Evolutionary conservation across 1,140 invertebrate genomes (phyloP).

Genomic region (fruit fly (Drosophila melanogaster)): DNA sequence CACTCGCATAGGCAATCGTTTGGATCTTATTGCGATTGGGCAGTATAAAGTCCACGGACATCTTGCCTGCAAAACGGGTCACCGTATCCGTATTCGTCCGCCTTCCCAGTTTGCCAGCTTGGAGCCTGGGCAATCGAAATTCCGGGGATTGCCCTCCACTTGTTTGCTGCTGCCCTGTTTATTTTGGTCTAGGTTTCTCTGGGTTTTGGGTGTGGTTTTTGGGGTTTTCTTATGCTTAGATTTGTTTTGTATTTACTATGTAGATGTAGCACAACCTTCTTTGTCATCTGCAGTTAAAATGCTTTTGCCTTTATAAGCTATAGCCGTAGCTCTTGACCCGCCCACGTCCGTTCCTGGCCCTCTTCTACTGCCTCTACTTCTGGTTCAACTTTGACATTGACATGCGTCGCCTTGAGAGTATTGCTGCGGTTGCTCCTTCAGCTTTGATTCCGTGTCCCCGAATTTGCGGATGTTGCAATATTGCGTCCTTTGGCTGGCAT

Average conservation of each 20-base stretch:
- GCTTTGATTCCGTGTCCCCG: conserved; percentile 28
- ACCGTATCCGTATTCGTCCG: conserved; percentile 33
- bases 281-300: conserved; percentile 73
- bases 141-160: conserved; percentile 47
- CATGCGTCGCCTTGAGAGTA: conserved; percentile 76
- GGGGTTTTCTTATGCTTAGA: conserved; percentile 44
- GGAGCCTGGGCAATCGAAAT: conserved; percentile 14
- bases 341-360: neutral
- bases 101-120: conserved; percentile 51
- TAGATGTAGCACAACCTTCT: conserved; percentile 82
- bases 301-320: conserved; percentile 44
- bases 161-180: conserved; percentile 35
- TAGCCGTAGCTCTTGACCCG: conserved; percentile 14
- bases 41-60: conserved; percentile 79
- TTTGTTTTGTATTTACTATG: conserved; percentile 72
- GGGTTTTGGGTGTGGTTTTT: conserved; percentile 23
- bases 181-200: conserved; percentile 34
- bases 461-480: conserved; percentile 16
- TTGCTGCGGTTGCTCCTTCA: conserved; percentile 59
- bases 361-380: conserved; percentile 24
- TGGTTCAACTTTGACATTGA: conserved; percentile 71
- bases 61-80: conserved; percentile 56
- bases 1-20: conserved; percentile 77
- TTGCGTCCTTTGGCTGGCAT: conserved; percentile 54
- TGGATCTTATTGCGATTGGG: conserved; percentile 80